Evolutionary conservation across 2,113 vertebrate genomes (phyloP).

Genomic region (Lophius piscatorius): DNA sequence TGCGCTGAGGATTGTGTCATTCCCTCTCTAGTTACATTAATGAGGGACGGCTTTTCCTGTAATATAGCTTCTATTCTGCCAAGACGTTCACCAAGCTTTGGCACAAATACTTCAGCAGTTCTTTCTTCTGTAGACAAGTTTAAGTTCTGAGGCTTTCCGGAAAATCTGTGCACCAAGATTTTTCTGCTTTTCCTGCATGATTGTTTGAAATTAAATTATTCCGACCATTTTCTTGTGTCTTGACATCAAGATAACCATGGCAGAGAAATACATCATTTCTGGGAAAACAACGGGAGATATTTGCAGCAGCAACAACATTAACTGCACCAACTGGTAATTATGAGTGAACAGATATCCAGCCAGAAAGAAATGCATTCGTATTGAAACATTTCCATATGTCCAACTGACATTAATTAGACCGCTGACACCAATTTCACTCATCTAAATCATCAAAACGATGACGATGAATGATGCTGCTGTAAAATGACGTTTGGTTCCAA

Average conservation of each 20-base stretch:
- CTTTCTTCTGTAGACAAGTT: background rate
- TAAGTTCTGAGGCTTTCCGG: background rate
- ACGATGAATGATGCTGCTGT: no score
- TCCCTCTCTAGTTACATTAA: constrained; percentile 45
- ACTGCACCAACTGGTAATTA: no score
- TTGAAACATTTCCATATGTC: no score
- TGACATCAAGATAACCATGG: background rate
- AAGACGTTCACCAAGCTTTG: constrained; percentile 16
- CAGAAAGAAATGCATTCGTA: no score
- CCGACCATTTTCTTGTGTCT: background rate
- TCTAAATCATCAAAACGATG: no score
- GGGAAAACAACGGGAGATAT: background rate
- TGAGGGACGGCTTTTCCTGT: constrained; percentile 43
- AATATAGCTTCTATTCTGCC: constrained; percentile 31
- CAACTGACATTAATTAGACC: no score
- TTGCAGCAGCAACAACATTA: no score
- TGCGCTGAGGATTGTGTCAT: constrained; percentile 39
- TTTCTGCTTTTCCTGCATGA: background rate
- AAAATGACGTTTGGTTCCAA: no score
- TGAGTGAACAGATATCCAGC: no score
- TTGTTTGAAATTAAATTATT: no score
- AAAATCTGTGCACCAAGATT: background rate
- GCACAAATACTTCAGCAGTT: constrained; percentile 8
- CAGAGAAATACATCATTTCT: background rate
- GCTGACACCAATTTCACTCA: no score